Evolutionary conservation across 2,113 vertebrate species (phyloP).

Genomic region (Tragelaphus imberbis): DNA sequence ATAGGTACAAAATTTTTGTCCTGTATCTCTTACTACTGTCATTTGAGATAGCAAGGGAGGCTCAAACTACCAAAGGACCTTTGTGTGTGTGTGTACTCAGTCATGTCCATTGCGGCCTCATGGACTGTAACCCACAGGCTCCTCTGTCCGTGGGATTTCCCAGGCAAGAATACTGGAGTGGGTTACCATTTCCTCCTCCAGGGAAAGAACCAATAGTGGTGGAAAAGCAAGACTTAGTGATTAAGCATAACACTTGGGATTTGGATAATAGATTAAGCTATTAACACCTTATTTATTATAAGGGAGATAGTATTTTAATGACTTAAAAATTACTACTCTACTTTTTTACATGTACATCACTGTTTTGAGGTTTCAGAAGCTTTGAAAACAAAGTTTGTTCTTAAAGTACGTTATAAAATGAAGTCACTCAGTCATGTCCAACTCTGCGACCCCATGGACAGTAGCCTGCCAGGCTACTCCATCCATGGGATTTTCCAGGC

Average conservation of each 20-base stretch:
- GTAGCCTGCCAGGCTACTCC: not conserved
- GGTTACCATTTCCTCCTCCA: not conserved
- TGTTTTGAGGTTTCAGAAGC: not conserved
- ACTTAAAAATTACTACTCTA: not conserved
- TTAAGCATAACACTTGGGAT: not conserved
- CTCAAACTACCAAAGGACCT: not conserved
- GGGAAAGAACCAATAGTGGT: not conserved
- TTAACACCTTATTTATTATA: not conserved
- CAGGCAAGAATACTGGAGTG: not conserved
- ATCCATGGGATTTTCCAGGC: not conserved
- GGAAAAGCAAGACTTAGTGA: not conserved
- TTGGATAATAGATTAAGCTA: not conserved
- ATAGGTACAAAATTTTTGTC: not conserved
- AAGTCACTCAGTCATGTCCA: not conserved
- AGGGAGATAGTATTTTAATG: not conserved
- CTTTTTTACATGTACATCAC: not conserved
- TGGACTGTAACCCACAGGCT: not conserved
- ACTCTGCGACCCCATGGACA: not conserved
- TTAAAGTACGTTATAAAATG: not conserved
- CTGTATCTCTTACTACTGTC: not conserved
- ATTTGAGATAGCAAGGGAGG: not conserved
- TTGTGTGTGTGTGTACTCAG: not conserved
- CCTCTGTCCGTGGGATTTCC: not conserved
- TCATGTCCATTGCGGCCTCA: not conserved
- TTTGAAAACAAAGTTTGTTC: not conserved